Evolutionary conservation across 2,113 vertebrate genomes (phyloP).

Genomic region (Leptodactylus fuscus): DNA sequence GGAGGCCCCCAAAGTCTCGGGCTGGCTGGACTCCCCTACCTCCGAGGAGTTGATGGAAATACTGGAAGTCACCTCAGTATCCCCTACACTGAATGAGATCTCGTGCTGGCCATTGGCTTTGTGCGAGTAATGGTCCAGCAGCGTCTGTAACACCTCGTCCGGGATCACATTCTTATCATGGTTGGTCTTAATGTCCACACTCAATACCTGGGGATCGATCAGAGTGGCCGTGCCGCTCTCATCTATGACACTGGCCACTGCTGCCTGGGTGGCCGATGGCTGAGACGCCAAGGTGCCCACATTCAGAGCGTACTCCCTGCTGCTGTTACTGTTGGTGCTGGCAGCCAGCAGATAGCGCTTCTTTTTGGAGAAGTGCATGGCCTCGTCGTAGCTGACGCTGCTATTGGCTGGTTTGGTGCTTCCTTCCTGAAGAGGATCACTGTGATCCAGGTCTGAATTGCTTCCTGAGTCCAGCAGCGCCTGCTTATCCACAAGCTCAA

Average conservation of each 20-base stretch:
- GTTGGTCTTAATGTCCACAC: slow-evolving; percentile 87
- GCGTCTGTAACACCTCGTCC: slow-evolving; percentile 95
- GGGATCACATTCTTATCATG: slow-evolving; percentile 95
- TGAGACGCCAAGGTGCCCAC: slow-evolving; percentile 90
- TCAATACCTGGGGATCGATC: slow-evolving; percentile 87
- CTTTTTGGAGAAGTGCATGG: slow-evolving; percentile 99
- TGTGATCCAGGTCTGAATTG: slow-evolving; percentile 87
- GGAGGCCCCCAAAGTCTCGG: slow-evolving; percentile 83
- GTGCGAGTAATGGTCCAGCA: slow-evolving; percentile 96
- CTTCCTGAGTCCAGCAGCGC: slow-evolving; percentile 86
- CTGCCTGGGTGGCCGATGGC: slow-evolving; percentile 87
- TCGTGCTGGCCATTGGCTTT: slow-evolving; percentile 96
- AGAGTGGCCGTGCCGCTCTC: slow-evolving; percentile 89
- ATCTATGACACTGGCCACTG: slow-evolving; percentile 90
- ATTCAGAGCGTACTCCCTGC: slow-evolving; percentile 89
- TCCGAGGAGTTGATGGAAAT: slow-evolving; percentile 96
- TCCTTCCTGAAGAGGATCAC: slow-evolving; percentile 87
- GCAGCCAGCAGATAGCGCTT: slow-evolving; percentile 94
- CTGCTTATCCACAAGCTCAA: slow-evolving; percentile 95
- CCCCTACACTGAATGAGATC: slow-evolving; percentile 92
- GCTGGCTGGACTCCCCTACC: slow-evolving; percentile 85
- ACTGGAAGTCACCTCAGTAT: slow-evolving; percentile 96
- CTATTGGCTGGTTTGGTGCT: slow-evolving; percentile 88
- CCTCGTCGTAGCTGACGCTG: slow-evolving; percentile 97
- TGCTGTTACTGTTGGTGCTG: slow-evolving; percentile 80